A percentile compares a stretch with the other conserved stretches of the same genome.
These are phyloP conservation scores for Mycteria americana DNA, from an alignment of 2,797 vertebrate species.

Conservation along the genomic window DNA sequence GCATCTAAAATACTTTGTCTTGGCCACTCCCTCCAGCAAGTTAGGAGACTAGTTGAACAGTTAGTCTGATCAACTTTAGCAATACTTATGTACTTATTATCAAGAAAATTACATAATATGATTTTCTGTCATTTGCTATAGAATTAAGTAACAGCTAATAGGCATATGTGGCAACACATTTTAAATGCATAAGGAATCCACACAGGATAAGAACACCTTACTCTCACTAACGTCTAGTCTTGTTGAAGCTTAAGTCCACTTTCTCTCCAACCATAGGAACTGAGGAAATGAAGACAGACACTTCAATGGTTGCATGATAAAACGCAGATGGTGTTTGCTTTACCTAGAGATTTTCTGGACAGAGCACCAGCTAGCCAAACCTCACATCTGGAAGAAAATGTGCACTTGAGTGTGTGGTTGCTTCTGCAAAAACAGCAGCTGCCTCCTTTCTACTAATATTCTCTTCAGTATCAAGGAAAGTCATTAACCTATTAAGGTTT, in stretches of 20 bases:
- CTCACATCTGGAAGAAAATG: neutral
- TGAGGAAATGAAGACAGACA: neutral
- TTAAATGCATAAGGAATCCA: neutral
- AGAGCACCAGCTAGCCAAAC: neutral
- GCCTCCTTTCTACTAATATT: neutral
- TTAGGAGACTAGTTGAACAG: neutral
- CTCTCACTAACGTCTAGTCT: neutral
- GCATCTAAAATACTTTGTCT: neutral
- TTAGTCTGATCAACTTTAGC: neutral
- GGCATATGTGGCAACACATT: neutral
- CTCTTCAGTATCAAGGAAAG: neutral
- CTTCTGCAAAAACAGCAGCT: neutral
- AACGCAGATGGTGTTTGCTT: neutral
- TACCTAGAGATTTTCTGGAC: neutral
- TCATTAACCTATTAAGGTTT: neutral
- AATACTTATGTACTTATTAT: neutral
- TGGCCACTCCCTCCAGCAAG: neutral
- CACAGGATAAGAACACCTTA: neutral
- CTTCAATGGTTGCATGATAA: accelerated
- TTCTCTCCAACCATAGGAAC: neutral
- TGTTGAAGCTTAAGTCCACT: neutral
- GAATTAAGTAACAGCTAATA: neutral
- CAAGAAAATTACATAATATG: neutral
- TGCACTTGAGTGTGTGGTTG: neutral
- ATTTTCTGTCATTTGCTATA: neutral